phyloP scores from a whole-genome alignment of 1,140 invertebrate species.

The Coelopa frigida region DNA sequence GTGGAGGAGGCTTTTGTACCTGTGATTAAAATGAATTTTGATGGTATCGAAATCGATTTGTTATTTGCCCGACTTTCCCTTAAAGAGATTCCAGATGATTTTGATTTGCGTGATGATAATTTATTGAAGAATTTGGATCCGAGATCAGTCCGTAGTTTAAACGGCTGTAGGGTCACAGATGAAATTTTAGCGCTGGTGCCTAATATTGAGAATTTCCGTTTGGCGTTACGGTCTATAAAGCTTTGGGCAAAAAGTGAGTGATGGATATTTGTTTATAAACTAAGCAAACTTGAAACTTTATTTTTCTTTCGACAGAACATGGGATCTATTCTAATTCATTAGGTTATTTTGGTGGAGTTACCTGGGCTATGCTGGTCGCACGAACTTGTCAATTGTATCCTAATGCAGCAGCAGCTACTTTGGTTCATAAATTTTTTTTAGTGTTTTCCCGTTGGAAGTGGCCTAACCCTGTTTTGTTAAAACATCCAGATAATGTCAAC shows the following conservation, averaged over 20 bases:
- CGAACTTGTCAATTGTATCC: slow-evolving; percentile 98
- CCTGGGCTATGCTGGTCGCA: slow-evolving; percentile 99
- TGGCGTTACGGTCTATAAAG: slow-evolving; percentile 92
- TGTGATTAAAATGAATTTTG: slow-evolving; percentile 98
- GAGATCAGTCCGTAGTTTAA: slow-evolving; percentile 94
- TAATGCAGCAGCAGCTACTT: slow-evolving; percentile 86
- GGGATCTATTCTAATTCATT: slow-evolving; percentile 98
- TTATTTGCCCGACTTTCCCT: slow-evolving; percentile 89
- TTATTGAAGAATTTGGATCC: slow-evolving; percentile 92
- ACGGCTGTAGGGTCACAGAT: slow-evolving; percentile 97
- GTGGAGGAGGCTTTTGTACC: slow-evolving; percentile 99
- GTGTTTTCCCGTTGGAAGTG: slow-evolving; percentile 97
- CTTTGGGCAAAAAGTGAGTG: slow-evolving; percentile 96
- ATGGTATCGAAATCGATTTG: slow-evolving; percentile 98
- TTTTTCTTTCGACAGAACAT: slow-evolving; percentile 56
- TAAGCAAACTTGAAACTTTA: background rate
- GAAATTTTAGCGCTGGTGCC: slow-evolving; percentile 95
- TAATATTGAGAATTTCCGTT: slow-evolving; percentile 87
- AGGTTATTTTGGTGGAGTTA: slow-evolving; percentile 97
- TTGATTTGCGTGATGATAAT: slow-evolving; percentile 84
- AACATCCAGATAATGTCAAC: slow-evolving; percentile 81
- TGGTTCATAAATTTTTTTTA: slow-evolving; percentile 97
- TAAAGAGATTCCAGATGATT: slow-evolving; percentile 80
- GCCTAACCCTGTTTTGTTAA: slow-evolving; percentile 94
- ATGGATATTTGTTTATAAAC: background rate